Evolutionary conservation across 2,113 vertebrate genomes (phyloP), one percentile per base, ranked within the genome.

Genomic region (Anser brachyrhynchus): DNA sequence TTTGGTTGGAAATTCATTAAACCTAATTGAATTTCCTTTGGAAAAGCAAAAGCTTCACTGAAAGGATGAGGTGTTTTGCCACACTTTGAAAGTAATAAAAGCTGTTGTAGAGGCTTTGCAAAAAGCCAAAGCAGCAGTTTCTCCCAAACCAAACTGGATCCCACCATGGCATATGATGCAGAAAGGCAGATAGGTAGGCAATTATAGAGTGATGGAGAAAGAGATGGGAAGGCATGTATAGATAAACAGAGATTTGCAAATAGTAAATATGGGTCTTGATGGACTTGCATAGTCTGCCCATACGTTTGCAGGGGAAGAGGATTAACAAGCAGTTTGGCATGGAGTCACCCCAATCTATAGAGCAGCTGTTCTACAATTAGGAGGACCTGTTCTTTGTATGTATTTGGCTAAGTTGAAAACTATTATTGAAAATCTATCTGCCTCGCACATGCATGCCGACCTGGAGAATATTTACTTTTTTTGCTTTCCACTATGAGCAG

Each of bases 171-270:
- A 20, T 4, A 22, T 18, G 41, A 37, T 1, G 6, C 26, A 71
- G 43, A 39, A 67, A 76, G 21, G n/a, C 61, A 90, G 64, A 66
- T 58, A 84, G 62, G 13, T 25, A 55, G 54, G 41, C 1, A 5
- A 57, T 66, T 54, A 20, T 18, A 69, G 49, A 79, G 33, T 41
- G 67, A 54, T 1, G 1, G 44, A 57, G 61, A 73, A 87, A 77
- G 78, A 57, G n/a, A 59, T 39, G 29, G 57, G 59, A 80, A 10
- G 15, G 31, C 23, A 72, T 86, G 80, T 72, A 49, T 35, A 67
- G 62, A 82, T 76, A 79, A 90, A 86, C 2, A 77, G 37, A 37
- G 61, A 67, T 93, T 86, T 94, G 44, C 82, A 88, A 87, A 94
- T 84, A 92, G 70, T 95, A 76, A 90, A 75, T 78, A 26, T 58